Evolutionary conservation across 2,888 invertebrate genomes (phyloP), one percentile per base, ranked within the genome.

Genomic region (Eucera pruinosa): DNA sequence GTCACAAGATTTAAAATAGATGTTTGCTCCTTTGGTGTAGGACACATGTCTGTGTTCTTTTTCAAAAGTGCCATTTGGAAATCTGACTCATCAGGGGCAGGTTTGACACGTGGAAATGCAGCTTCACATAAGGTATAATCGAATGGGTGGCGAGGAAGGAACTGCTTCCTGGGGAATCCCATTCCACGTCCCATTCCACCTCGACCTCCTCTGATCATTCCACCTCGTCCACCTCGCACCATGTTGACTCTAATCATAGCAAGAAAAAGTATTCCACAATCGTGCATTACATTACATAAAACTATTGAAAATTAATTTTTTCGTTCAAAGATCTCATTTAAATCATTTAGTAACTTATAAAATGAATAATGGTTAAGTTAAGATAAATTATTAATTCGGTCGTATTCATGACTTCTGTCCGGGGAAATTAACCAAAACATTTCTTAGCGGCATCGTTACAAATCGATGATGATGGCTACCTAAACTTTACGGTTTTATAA

Each of bases 1-100:
- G 98, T 98, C 39, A 99, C 97, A 20, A 99, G 94, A 92, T 97
- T 98, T 36, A 97, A 95, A 64, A 99, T 97, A 0, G 98, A 96
- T 0, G 98, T 96, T 93, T 98, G 98, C 89, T 99, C 99, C 1
- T 96, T 95, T 0, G 98, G 95, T 0, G 97, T 95, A 0, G 99
- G 99, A 57, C 97, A 97, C 73, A 99, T 94, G 91, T 99, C 98
- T 30, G 96, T 94, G 90, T 98, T 98, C 43, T 98, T 94, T 91
- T 99, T 98, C 52, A 99, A 93, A 0, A 99, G 93, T 0, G 98
- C 98, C 96, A 98, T 94, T 20, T 97, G 97, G 45, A 98, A 95
- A 0, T 95, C 95, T 2, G 96, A 94, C 90, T 99, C 99, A 88
- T 98, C 98, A 0, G 96, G 94, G 0, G 95, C 94, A 0, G 97